These are phyloP conservation scores for Caloenas nicobarica DNA, from an alignment of 2,113 vertebrate genomes.

Conservation along the genomic window DNA sequence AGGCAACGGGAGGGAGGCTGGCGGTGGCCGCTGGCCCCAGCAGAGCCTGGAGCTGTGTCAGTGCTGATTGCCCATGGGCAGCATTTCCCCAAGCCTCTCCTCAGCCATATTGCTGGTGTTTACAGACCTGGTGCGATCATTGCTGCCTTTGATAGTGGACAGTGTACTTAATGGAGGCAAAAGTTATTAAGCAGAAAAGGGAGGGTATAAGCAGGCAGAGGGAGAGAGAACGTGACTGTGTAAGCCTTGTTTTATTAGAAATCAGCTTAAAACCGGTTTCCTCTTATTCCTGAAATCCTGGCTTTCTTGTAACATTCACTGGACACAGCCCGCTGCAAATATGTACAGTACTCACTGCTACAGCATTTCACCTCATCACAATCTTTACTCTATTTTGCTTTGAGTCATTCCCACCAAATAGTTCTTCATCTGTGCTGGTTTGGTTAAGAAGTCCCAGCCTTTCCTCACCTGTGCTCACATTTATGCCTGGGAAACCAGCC, in stretches of 20 bases:
- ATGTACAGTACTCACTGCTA: background rate
- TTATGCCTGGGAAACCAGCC: background rate
- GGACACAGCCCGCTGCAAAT: background rate
- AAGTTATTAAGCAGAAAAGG: background rate
- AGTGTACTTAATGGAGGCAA: background rate
- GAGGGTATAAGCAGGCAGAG: background rate
- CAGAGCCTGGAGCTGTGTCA: background rate
- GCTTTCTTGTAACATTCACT: background rate
- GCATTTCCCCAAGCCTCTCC: background rate
- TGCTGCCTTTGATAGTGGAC: background rate
- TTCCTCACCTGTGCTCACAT: background rate
- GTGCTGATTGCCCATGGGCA: background rate
- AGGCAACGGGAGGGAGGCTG: background rate
- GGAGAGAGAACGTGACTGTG: background rate
- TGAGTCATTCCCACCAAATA: background rate
- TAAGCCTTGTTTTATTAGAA: background rate
- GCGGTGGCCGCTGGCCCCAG: background rate
- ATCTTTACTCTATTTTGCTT: background rate
- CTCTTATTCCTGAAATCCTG: background rate
- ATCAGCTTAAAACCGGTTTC: background rate
- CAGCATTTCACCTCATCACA: background rate
- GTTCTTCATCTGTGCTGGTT: background rate
- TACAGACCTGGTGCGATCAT: background rate
- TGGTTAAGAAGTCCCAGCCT: background rate
- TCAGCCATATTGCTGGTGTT: background rate